phyloP scores from a whole-genome alignment of 2,113 vertebrate species.

The Neogale vison region DNA sequence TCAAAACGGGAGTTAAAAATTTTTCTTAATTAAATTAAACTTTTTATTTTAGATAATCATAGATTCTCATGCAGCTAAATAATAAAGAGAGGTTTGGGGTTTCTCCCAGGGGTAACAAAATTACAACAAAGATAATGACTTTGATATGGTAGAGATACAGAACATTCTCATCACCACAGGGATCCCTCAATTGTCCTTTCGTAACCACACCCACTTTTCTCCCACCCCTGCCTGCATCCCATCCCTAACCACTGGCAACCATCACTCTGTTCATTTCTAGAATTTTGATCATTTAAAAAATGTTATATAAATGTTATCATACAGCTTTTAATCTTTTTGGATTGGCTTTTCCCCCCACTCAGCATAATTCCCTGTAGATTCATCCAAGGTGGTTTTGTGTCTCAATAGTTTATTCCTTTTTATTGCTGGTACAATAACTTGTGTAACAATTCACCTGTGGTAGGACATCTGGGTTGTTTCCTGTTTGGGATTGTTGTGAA shows the following conservation, averaged over 20 bases:
- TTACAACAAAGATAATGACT: not conserved
- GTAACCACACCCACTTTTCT: not conserved
- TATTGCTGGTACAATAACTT: not conserved
- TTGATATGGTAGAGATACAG: not conserved
- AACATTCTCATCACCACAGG: not conserved
- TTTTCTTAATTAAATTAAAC: constrained; percentile 1
- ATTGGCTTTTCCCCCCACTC: not conserved
- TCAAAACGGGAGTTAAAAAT: not conserved
- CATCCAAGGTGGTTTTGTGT: not conserved
- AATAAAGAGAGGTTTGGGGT: not conserved
- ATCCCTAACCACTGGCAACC: not conserved
- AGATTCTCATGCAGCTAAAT: not conserved
- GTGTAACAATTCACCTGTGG: not conserved
- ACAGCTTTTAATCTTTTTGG: not conserved
- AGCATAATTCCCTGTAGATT: constrained; percentile 29
- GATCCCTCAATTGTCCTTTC: not conserved
- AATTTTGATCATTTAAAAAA: constrained; percentile 49
- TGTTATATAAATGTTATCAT: not conserved
- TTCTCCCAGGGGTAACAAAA: not conserved
- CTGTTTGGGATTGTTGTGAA: not conserved
- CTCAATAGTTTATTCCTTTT: not conserved
- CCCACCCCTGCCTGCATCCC: not conserved
- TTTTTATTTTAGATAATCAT: not conserved
- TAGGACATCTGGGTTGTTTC: constrained; percentile 24
- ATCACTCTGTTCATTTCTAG: constrained; percentile 12